phyloP scores from a whole-genome alignment of 2,797 vertebrate genomes.

The Arrhamphus sclerolepis region DNA sequence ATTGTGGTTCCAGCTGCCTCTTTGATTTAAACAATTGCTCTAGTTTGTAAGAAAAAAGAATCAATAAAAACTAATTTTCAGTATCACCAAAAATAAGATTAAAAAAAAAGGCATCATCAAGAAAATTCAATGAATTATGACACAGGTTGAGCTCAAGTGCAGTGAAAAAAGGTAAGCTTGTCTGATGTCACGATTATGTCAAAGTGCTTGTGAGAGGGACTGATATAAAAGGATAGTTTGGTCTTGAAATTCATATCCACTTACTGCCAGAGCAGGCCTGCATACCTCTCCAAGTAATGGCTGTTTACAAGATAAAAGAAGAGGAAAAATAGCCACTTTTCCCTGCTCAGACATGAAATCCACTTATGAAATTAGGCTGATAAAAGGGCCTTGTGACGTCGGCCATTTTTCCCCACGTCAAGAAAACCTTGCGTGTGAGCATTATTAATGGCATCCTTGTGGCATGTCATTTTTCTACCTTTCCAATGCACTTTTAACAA shows the following conservation, averaged over 20 bases:
- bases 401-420: slow-evolving; percentile 80
- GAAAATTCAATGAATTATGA: slow-evolving; percentile 68
- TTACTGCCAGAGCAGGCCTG: slow-evolving; percentile 70
- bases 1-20: slow-evolving; percentile 74
- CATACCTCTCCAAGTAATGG: slow-evolving; percentile 77
- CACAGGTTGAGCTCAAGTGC: slow-evolving; percentile 44
- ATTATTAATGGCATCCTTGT: slow-evolving; percentile 85
- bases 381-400: slow-evolving; percentile 79
- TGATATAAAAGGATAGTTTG: slow-evolving; percentile 78
- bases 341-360: slow-evolving; percentile 74
- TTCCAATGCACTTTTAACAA: slow-evolving; percentile 54
- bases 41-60: slow-evolving; percentile 55
- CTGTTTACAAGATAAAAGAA: slow-evolving; percentile 82
- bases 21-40: slow-evolving; percentile 79
- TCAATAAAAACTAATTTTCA: slow-evolving; percentile 72
- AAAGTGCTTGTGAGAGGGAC: slow-evolving; percentile 63
- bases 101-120: slow-evolving; percentile 60
- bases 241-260: slow-evolving; percentile 79
- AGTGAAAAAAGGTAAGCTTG: slow-evolving; percentile 30
- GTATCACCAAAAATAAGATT: slow-evolving; percentile 55
- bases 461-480: slow-evolving; percentile 80
- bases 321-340: slow-evolving; percentile 77
- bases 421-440: slow-evolving; percentile 80
- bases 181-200: slow-evolving; percentile 74
- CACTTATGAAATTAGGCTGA: slow-evolving; percentile 81